A percentile compares a stretch with the other conserved stretches of the same genome.
Conservation (phyloP, 1,140 invertebrate species). For the Drosophila ironensis region DNA sequence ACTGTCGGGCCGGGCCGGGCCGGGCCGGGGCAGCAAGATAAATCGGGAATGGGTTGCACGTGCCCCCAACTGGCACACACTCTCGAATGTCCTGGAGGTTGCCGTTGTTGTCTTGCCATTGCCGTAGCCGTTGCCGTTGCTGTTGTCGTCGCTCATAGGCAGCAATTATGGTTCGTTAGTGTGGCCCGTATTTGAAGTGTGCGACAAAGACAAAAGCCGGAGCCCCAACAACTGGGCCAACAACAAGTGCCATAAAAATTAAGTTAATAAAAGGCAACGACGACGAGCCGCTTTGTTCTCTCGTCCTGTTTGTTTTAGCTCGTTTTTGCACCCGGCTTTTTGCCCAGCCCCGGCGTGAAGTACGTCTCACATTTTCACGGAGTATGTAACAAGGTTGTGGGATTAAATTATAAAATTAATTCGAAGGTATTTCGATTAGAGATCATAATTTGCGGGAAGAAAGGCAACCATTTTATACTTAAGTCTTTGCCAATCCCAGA, state of each 20-base stretch:
- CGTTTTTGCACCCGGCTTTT: slow-evolving; percentile 1
- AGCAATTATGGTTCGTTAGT: slow-evolving; percentile 80
- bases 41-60: slow-evolving; percentile 42
- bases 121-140: slow-evolving; percentile 18
- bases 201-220: slow-evolving; percentile 58
- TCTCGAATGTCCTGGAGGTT: slow-evolving; percentile 21
- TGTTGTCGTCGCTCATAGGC: slow-evolving; percentile 57
- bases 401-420: too few relatives aligned
- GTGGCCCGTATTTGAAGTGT: slow-evolving; percentile 75
- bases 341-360: background rate
- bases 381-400: too few relatives aligned
- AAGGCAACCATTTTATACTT: too few relatives aligned
- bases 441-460: too few relatives aligned
- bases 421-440: too few relatives aligned
- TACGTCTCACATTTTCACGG: too few relatives aligned
- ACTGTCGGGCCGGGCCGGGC: too few relatives aligned
- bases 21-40: slow-evolving; percentile 21
- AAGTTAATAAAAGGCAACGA: slow-evolving; percentile 79
- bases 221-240: slow-evolving; percentile 38
- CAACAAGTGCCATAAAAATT: slow-evolving; percentile 80
- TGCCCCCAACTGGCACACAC: slow-evolving; percentile 21
- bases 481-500: too few relatives aligned
- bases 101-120: slow-evolving; percentile 42
- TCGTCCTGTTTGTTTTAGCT: slow-evolving; percentile 11
- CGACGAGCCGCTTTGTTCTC: slow-evolving; percentile 70